Evolutionary conservation across 2,113 vertebrate genomes (phyloP).

Genomic region (Scortum barcoo): DNA sequence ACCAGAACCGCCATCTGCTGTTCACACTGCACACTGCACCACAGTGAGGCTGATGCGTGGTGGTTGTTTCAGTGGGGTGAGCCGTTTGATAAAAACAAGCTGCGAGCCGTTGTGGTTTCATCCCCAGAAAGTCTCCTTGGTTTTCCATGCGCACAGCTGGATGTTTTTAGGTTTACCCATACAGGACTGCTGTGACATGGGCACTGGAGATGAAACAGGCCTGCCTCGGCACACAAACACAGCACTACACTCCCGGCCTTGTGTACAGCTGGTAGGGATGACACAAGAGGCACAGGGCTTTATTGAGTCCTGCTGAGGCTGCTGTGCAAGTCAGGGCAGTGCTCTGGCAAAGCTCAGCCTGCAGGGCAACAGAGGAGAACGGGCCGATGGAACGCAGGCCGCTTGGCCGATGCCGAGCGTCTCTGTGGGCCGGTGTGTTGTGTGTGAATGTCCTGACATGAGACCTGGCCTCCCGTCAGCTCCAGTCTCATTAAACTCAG

Average conservation of each 20-base stretch:
- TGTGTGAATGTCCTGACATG: constrained; percentile 62
- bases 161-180: constrained; percentile 75
- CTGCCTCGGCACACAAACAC: constrained; percentile 74
- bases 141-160: constrained; percentile 79
- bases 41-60: constrained; percentile 23
- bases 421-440: constrained; percentile 52
- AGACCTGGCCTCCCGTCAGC: constrained; percentile 45
- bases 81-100: constrained; percentile 76
- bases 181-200: constrained; percentile 70
- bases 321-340: constrained; percentile 59
- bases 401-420: constrained; percentile 52
- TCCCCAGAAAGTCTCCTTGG: constrained; percentile 71
- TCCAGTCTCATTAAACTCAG: constrained; percentile 53
- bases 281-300: constrained; percentile 77
- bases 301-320: constrained; percentile 76
- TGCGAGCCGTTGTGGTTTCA: constrained; percentile 69
- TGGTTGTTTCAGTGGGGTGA: constrained; percentile 56
- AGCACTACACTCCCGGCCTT: constrained; percentile 77
- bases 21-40: constrained; percentile 50
- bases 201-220: constrained; percentile 80
- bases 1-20: constrained; percentile 79
- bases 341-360: constrained; percentile 81
- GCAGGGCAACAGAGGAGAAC: constrained; percentile 60
- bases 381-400: constrained; percentile 66
- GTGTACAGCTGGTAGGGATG: constrained; percentile 79